phyloP scores from a whole-genome alignment of 1,140 invertebrate genomes.

The Pinna nobilis region DNA sequence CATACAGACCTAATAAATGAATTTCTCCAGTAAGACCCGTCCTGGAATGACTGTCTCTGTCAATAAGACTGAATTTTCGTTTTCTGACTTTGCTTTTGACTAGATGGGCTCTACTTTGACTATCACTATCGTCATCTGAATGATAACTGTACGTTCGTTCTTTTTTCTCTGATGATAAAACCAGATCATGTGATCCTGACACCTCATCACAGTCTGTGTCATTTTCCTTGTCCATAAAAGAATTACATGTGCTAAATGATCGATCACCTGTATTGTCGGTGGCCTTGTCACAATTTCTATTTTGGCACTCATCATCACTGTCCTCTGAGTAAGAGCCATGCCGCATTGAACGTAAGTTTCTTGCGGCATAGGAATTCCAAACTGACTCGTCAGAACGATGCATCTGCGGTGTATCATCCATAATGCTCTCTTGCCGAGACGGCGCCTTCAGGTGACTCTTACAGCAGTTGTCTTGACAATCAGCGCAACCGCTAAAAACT shows the following conservation, averaged over 20 bases:
- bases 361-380: constrained; percentile 64
- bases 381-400: constrained; percentile 62
- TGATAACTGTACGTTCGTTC: constrained; percentile 22
- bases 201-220: too few relatives aligned
- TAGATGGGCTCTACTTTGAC: neutral
- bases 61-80: constrained; percentile 49
- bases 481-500: constrained; percentile 6
- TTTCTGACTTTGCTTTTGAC: constrained; percentile 36
- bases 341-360: constrained; percentile 62
- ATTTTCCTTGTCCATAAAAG: neutral
- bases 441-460: constrained; percentile 60
- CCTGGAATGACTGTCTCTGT: constrained; percentile 41
- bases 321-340: constrained; percentile 63
- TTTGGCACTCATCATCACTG: constrained; percentile 42
- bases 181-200: too few relatives aligned
- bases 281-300: neutral
- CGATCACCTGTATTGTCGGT: neutral
- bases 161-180: too few relatives aligned
- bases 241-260: neutral
- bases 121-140: constrained; percentile 50
- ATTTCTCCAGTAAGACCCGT: constrained; percentile 61
- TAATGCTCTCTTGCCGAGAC: constrained; percentile 51
- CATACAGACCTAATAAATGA: constrained; percentile 38
- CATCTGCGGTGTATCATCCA: constrained; percentile 66
- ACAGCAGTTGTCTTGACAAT: constrained; percentile 44